Percentiles rank a stretch among this genome's conserved stretches.
phyloP scores from a whole-genome alignment of 2,113 vertebrate genomes.

The Hylia prasina region DNA sequence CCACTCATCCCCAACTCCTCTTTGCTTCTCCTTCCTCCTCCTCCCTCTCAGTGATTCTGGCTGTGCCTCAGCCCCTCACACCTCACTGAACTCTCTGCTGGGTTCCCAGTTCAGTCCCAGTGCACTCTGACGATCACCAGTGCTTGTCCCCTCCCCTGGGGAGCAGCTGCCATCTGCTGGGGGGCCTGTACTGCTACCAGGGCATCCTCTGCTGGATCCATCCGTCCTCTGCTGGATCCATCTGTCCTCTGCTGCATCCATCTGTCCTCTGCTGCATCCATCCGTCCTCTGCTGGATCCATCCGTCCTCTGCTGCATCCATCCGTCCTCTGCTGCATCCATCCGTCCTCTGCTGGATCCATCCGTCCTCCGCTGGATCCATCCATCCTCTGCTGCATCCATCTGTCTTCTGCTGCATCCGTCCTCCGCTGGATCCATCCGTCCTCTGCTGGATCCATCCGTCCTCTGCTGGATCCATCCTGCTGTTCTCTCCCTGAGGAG shows the following conservation, averaged over 20 bases:
- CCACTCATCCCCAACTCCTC: neutral
- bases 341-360: too few species aligned
- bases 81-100: neutral
- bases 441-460: too few species aligned
- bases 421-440: too few species aligned
- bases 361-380: too few species aligned
- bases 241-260: too few species aligned
- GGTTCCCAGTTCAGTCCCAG: neutral
- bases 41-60: neutral
- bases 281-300: too few species aligned
- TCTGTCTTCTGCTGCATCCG: too few species aligned
- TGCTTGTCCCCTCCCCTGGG: accelerated
- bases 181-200: neutral
- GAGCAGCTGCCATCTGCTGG: neutral
- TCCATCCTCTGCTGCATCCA: too few species aligned
- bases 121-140: accelerated
- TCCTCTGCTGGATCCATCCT: neutral
- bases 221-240: too few species aligned
- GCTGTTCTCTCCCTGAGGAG: neutral
- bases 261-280: too few species aligned
- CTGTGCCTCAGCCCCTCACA: neutral
- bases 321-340: too few species aligned
- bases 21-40: neutral
- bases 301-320: too few species aligned
- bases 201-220: neutral